Percentiles rank a stretch among this genome's conserved stretches.
Evolutionary conservation across 2,888 invertebrate genomes (phyloP).

Genomic region (Octonoba sinensis): DNA sequence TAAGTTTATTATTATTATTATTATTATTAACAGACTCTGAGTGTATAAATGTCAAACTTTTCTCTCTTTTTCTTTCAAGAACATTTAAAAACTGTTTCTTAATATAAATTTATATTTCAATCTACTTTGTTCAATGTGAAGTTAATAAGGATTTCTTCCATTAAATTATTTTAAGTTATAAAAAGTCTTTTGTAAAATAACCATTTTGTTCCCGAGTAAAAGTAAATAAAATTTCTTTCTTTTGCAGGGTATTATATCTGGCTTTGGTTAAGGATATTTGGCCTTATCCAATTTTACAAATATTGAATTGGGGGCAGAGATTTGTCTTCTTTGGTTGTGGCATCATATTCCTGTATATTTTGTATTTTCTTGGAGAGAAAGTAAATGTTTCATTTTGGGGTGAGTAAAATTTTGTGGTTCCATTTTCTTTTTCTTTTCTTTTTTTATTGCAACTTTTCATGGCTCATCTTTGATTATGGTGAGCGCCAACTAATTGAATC

Average conservation of each 20-base stretch:
- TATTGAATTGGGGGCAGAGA: slow-evolving; percentile 43
- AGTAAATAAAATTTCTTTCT: not conserved
- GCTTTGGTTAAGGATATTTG: slow-evolving; percentile 60
- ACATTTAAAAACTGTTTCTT: too few species aligned
- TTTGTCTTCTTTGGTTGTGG: slow-evolving; percentile 24
- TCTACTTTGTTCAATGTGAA: not conserved
- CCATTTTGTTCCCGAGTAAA: too few species aligned
- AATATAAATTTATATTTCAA: not conserved
- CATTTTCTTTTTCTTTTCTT: not conserved
- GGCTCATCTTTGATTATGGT: too few species aligned
- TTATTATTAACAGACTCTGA: too few species aligned
- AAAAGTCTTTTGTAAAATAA: too few species aligned
- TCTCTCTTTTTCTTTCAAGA: too few species aligned
- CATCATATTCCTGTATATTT: slow-evolving; percentile 11
- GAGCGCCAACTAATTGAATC: too few species aligned
- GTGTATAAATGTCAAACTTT: too few species aligned
- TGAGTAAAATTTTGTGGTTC: slow-evolving; percentile 9
- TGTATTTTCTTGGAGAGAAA: slow-evolving; percentile 46
- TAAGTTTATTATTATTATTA: too few species aligned
- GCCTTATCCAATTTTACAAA: slow-evolving; percentile 61
- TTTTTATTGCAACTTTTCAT: too few species aligned
- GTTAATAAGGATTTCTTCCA: not conserved
- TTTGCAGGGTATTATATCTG: slow-evolving; percentile 59
- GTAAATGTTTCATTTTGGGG: slow-evolving; percentile 42
- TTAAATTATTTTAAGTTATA: too few species aligned